Conservation (phyloP, 2,888 invertebrate genomes). For the Mesorhabditis spiculigera region DNA sequence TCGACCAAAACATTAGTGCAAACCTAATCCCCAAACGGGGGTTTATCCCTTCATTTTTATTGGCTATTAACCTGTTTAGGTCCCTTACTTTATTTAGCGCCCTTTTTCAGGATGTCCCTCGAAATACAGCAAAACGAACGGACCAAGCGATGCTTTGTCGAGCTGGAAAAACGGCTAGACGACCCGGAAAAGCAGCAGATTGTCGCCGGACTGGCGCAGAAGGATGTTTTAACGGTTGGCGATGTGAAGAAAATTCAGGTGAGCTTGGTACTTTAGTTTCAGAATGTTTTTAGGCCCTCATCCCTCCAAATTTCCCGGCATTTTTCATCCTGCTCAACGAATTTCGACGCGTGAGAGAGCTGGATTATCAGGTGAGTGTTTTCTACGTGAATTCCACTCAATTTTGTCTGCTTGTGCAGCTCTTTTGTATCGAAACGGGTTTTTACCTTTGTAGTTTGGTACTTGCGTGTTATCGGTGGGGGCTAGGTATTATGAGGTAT, state of each 20-base stretch:
- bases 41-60: too few relatives aligned
- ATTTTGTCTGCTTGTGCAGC: too few relatives aligned
- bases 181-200: not conserved
- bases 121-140: not conserved
- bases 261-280: not conserved
- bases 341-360: constrained; percentile 1
- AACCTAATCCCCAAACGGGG: too few relatives aligned
- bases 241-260: not conserved
- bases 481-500: too few relatives aligned
- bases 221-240: not conserved
- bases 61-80: too few relatives aligned
- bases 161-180: not conserved
- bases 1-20: too few relatives aligned
- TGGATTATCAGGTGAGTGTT: not conserved
- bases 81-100: too few relatives aligned
- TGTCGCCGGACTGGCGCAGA: not conserved
- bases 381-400: too few relatives aligned
- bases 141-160: not conserved
- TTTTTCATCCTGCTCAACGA: not conserved
- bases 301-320: not conserved
- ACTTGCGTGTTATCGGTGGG: too few relatives aligned
- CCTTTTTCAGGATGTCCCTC: not conserved
- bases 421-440: too few relatives aligned
- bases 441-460: too few relatives aligned
- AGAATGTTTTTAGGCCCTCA: not conserved